phyloP scores from a whole-genome alignment of 2,113 vertebrate genomes.

The Chitala chitala region DNA sequence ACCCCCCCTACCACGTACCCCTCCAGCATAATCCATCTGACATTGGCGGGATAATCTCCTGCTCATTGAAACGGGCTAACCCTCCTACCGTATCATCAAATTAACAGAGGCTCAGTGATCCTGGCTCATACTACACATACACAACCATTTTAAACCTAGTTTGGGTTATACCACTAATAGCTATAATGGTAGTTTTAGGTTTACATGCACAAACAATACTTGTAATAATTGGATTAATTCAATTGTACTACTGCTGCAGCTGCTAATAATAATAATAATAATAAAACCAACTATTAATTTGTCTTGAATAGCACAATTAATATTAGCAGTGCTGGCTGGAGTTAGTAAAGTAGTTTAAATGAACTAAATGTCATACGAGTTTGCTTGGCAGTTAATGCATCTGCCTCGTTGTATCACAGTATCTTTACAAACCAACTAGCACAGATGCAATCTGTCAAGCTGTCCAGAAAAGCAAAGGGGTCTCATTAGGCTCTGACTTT shows the following conservation, averaged over 20 bases:
- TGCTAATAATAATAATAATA: background rate
- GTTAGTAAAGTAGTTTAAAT: no score
- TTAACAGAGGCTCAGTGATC: conserved; percentile 44
- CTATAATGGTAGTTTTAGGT: no score
- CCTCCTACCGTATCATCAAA: conserved; percentile 52
- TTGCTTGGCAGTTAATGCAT: no score
- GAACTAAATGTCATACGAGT: no score
- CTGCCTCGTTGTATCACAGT: no score
- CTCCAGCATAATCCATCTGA: background rate
- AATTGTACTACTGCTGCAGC: background rate
- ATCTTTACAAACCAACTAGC: background rate
- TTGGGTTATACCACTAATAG: no score
- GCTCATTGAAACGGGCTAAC: conserved; percentile 47
- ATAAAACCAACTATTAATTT: no score
- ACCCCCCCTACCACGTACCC: background rate
- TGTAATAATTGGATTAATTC: background rate
- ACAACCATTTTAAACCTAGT: no score
- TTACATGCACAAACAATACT: no score
- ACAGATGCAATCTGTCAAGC: background rate
- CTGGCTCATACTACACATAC: conserved; percentile 12
- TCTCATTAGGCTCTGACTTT: background rate
- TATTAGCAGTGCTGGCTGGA: no score
- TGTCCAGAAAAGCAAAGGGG: background rate
- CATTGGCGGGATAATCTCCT: conserved; percentile 16
- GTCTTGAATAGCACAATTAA: no score